Evolutionary conservation across 2,797 vertebrate genomes (phyloP), one percentile per base, ranked within the genome.

Genomic region (Oreochromis grahami): DNA sequence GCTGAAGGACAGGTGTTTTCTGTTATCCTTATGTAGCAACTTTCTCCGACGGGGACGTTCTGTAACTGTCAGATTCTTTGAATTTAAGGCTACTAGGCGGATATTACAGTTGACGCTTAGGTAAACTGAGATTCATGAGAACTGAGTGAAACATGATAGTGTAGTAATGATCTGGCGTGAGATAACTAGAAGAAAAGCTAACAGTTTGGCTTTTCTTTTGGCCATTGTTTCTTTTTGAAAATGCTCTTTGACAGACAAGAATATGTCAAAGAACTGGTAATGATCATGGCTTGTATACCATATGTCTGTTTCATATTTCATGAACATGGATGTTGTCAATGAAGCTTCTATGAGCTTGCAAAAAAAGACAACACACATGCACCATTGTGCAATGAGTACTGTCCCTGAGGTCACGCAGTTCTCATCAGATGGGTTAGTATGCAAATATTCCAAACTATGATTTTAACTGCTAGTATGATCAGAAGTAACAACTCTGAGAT

Each of bases 381-480:
- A 32, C 63, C 32, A 60, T 24, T 78, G 74, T 86, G 36, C 72
- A 55, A 48, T n/a, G 55, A 83, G 56, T 65, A 84, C 84, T 84
- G 74, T 76, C 81, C 78, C 87, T 89, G 83, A 17, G 87, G 83
- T 79, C 81, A 60, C 12, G 5, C 52, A 58, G 83, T 82, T 87
- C 86, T 79, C 80, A 78, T 17, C 87, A 68, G 65, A 88, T 88
- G 90, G 70, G 82, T 74, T n/a, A 2, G 13, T 83, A 92, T 93
- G 91, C 92, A 93, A 95, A 93, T 92, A 79, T 84, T 43, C 72
- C 60, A 15, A 26, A 43, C 68, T 83, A 80, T 89, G 68, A 45
- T 21, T 53, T 58, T 79, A 87, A 92, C 91, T 88, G 86, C 78
- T 91, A 2, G 79, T 87, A n/a, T 80, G 79, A 29, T 85, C 72